Conservation (phyloP, 2,888 invertebrate genomes). For the Folsomia manolachei region DNA sequence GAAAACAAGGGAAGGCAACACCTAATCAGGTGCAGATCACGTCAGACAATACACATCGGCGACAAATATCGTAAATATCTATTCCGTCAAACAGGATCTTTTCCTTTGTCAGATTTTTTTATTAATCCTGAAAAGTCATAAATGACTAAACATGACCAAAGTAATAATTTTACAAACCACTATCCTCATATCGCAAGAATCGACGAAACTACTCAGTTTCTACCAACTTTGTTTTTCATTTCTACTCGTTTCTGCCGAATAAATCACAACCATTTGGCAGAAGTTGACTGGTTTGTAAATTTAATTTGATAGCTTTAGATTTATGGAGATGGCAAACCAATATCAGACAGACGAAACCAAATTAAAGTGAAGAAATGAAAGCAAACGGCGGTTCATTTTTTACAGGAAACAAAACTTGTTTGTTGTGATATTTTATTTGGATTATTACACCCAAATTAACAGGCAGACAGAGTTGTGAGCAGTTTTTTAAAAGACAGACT, state of each 20-base stretch:
- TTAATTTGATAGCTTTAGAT: not conserved
- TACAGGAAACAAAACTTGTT: not conserved
- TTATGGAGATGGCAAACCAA: not conserved
- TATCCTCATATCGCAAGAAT: not conserved
- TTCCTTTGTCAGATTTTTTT: no score
- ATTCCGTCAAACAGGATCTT: no score
- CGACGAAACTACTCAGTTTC: not conserved
- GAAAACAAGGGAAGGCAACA: not conserved
- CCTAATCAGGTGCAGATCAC: not conserved
- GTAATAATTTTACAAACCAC: no score
- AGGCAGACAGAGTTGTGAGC: no score
- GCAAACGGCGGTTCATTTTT: not conserved
- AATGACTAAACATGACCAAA: not conserved
- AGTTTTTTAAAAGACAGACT: not conserved
- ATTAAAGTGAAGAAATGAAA: not conserved
- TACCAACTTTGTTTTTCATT: not conserved
- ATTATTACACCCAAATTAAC: no score
- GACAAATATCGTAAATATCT: not conserved
- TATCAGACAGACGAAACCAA: no score
- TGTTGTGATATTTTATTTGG: not conserved
- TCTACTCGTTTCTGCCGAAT: not conserved
- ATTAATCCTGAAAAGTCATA: slow-evolving; percentile 1
- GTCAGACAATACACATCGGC: not conserved
- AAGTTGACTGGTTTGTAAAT: not conserved
- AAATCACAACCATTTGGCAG: not conserved